A percentile compares a stretch with the other conserved stretches of the same genome.
Evolutionary conservation across 2,797 vertebrate species (phyloP).

Genomic region (Holocentrus rufus): DNA sequence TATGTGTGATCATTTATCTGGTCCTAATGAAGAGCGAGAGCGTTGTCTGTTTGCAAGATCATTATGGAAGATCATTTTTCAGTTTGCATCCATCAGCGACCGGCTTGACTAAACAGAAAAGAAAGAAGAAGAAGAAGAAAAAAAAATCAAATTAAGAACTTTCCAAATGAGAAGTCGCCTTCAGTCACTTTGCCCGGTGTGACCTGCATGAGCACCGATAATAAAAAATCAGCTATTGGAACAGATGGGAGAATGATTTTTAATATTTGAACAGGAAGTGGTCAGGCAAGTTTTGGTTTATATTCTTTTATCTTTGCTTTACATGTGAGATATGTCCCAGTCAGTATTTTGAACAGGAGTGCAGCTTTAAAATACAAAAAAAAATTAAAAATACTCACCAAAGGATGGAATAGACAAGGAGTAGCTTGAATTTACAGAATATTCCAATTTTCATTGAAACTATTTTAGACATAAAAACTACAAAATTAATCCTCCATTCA

Average conservation of each 20-base stretch:
- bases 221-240: slow-evolving; percentile 2
- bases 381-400: too few relatives aligned
- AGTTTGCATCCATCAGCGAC: slow-evolving; percentile 8
- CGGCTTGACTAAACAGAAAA: slow-evolving; percentile 10
- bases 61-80: slow-evolving; percentile 33
- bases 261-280: neutral
- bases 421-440: neutral
- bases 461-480: neutral
- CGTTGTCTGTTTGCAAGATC: slow-evolving; percentile 47
- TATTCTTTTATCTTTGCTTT: neutral
- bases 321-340: neutral
- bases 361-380: too few relatives aligned
- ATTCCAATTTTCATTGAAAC: neutral
- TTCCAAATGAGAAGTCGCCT: slow-evolving; percentile 19
- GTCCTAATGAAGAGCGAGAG: slow-evolving; percentile 28
- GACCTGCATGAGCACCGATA: neutral
- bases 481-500: neutral
- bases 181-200: slow-evolving; percentile 1
- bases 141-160: neutral
- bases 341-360: neutral
- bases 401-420: neutral
- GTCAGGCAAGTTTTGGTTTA: neutral
- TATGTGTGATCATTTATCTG: slow-evolving; percentile 37
- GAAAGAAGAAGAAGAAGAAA: neutral
- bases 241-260: neutral